Evolutionary conservation across 2,113 vertebrate genomes (phyloP), one percentile per base, ranked within the genome.

Genomic region (Butorides virescens): DNA sequence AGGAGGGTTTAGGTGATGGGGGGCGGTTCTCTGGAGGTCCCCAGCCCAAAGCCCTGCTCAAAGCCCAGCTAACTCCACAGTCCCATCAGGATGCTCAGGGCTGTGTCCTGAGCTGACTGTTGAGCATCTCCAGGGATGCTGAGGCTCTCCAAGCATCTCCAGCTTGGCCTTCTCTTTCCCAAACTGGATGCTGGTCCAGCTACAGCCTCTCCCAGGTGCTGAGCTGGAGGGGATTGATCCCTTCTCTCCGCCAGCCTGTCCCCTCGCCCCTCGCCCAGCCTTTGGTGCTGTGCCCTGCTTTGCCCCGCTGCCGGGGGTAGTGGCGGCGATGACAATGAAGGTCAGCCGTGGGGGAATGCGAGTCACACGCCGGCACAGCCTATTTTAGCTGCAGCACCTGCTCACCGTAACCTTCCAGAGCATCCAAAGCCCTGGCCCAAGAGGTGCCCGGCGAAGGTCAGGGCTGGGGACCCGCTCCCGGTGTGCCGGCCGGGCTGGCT

Each of bases 381-480:
- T 71, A 49, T 88, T 95, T 85, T 58, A 90, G 86, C 91, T 32
- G 22, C 67, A 74, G 70, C 91, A 93, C 86, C 91, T 93, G 73
- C 86, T 93, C 17, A 1, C 50, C 42, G 20, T 74, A 80, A 80
- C 81, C 90, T 90, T 79, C 77, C 37, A 39, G 89, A 61, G 77
- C 74, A 47, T 66, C 7, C 6, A 84, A 81, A 78, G 59, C 53
- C 2, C 1, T 19, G 42, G 42, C 32, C 15, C 7, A 12, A 39
- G 83, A 92, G 73, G 65, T 85, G 78, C 68, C 61, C 1, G 2
- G 21, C 55, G 83, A 82, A 75, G 55, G 2, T 37, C 78, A 50
- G 56, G 66, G 63, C 46, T 59, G 59, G 86, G 42, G 76, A 71
- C 34, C 36, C 4, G 9, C 19, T 76, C 75, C 78, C 0, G 0